These are phyloP conservation scores for Pammene fasciana DNA, from an alignment of 2,888 invertebrate genomes.

Conservation along the genomic window DNA sequence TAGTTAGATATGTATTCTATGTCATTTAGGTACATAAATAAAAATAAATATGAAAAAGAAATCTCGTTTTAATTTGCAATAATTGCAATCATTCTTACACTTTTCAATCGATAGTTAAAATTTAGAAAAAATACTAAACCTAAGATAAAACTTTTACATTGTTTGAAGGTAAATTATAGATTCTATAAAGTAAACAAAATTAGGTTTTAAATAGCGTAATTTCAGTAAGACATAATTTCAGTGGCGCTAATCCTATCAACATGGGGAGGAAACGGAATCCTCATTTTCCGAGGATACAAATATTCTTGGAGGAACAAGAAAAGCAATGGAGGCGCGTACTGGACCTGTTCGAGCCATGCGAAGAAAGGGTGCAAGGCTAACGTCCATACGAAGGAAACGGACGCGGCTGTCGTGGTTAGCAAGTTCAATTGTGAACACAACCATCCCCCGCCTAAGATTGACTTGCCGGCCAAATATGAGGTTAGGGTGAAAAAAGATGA, in stretches of 20 bases:
- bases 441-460: constrained; percentile 52
- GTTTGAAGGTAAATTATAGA: too few species aligned
- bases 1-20: constrained; percentile 17
- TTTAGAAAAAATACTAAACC: too few species aligned
- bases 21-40: constrained; percentile 10
- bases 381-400: constrained; percentile 57
- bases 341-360: constrained; percentile 72
- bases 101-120: neutral
- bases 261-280: constrained; percentile 58
- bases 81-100: neutral
- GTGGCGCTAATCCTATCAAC: constrained; percentile 64
- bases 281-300: constrained; percentile 62
- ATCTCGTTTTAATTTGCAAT: constrained; percentile 12
- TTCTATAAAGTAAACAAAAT: neutral
- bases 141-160: too few species aligned
- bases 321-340: constrained; percentile 61
- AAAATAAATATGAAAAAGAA: neutral
- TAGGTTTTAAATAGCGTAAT: neutral
- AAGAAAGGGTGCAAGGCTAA: constrained; percentile 70
- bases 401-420: constrained; percentile 53
- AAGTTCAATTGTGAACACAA: constrained; percentile 56
- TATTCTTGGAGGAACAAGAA: constrained; percentile 62
- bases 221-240: constrained; percentile 50
- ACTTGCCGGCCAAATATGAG: neutral
- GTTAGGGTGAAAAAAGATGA: neutral